Percentiles rank a stretch among this genome's conserved stretches.
Evolutionary conservation across 1,140 invertebrate genomes (phyloP).

Genomic region (Cryptotermes secundus): DNA sequence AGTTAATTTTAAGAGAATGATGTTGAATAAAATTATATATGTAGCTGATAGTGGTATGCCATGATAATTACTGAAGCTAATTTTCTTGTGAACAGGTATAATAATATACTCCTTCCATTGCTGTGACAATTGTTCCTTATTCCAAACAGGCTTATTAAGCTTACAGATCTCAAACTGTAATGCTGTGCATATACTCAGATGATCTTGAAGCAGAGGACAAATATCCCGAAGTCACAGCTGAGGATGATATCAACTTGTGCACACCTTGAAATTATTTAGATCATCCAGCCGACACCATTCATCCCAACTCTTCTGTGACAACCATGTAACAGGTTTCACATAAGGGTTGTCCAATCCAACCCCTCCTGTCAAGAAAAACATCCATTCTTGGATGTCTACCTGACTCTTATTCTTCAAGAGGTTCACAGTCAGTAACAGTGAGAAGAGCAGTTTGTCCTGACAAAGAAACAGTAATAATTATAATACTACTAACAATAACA

Average conservation of each 20-base stretch:
- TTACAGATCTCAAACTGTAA: no score
- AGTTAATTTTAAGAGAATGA: no score
- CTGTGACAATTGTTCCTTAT: no score
- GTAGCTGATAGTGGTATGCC: no score
- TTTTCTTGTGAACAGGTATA: no score
- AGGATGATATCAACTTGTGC: not conserved
- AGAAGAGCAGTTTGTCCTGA: conserved; percentile 87
- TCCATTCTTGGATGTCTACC: conserved; percentile 74
- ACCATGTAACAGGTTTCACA: conserved; percentile 69
- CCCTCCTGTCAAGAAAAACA: conserved; percentile 87
- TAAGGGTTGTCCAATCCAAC: conserved; percentile 76
- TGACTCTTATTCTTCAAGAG: conserved; percentile 69
- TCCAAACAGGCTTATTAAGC: no score
- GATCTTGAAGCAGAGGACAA: not conserved
- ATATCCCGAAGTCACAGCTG: not conserved
- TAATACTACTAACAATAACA: no score
- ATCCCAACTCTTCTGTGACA: conserved; percentile 78
- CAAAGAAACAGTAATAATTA: conserved; percentile 33
- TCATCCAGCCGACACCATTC: conserved; percentile 72
- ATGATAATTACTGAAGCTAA: no score
- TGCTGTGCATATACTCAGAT: no score
- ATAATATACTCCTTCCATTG: no score
- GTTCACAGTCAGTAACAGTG: conserved; percentile 80
- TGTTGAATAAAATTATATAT: no score
- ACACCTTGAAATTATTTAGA: conserved; percentile 44